Conservation (phyloP, 1,140 invertebrate genomes). For the Penaeus chinensis region DNA sequence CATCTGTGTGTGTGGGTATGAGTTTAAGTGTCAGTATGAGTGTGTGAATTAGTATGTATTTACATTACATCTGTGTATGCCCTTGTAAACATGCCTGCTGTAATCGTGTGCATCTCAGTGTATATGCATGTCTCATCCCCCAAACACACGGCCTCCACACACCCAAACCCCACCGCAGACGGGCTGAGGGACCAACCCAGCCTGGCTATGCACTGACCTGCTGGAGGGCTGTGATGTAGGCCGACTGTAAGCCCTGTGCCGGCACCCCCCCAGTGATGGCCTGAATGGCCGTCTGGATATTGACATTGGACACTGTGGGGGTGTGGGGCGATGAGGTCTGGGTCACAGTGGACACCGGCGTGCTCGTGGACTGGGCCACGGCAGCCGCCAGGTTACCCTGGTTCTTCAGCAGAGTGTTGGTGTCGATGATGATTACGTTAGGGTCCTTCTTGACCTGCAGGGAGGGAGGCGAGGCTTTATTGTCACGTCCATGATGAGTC, state of each 20-base stretch:
- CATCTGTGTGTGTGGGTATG: too few relatives aligned
- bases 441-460: slow-evolving; percentile 50
- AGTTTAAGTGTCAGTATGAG: too few relatives aligned
- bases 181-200: not conserved
- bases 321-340: slow-evolving; percentile 8
- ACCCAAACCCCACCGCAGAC: not conserved
- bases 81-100: too few relatives aligned
- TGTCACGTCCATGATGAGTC: too few relatives aligned
- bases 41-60: too few relatives aligned
- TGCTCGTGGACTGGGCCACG: slow-evolving; percentile 42
- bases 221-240: slow-evolving; percentile 63
- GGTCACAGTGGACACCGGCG: not conserved
- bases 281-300: slow-evolving; percentile 62
- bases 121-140: not conserved
- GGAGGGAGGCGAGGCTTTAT: too few relatives aligned
- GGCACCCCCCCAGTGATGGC: slow-evolving; percentile 62
- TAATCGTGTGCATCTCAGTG: not conserved
- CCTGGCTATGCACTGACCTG: slow-evolving; percentile 46
- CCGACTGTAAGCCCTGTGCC: slow-evolving; percentile 61
- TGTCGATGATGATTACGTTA: slow-evolving; percentile 64
- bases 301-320: slow-evolving; percentile 36
- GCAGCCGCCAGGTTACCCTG: slow-evolving; percentile 60
- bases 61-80: too few relatives aligned
- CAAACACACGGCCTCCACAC: not conserved
- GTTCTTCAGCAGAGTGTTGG: slow-evolving; percentile 61